These are phyloP conservation scores for Otus scops DNA, from an alignment of 2,797 vertebrate genomes.

Conservation along the genomic window DNA sequence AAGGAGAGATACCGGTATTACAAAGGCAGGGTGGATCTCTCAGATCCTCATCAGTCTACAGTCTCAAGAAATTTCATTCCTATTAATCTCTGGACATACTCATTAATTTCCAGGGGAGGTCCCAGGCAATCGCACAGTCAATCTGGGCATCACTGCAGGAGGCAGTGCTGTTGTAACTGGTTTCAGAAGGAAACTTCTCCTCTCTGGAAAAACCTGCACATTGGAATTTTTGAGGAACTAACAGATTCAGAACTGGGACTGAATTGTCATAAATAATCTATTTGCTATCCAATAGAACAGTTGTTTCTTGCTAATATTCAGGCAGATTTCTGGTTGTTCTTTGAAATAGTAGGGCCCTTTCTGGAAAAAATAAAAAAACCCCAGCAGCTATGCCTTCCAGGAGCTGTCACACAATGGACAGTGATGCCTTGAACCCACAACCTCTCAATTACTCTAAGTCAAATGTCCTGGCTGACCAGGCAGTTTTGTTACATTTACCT, in stretches of 20 bases:
- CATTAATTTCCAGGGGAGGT: not conserved
- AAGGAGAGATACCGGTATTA: not conserved
- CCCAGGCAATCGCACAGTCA: accelerated
- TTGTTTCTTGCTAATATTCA: not conserved
- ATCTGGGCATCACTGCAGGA: not conserved
- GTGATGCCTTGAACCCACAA: not conserved
- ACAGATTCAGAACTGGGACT: not conserved
- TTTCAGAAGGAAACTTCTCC: not conserved
- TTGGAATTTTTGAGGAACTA: not conserved
- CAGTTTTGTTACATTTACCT: not conserved
- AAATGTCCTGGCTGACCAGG: not conserved
- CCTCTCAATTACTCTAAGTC: not conserved
- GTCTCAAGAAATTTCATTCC: not conserved
- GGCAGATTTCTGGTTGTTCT: not conserved
- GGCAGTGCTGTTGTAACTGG: not conserved
- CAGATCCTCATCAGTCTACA: not conserved
- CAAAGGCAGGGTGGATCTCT: not conserved
- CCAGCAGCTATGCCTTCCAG: not conserved
- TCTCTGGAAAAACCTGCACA: not conserved
- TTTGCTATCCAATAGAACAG: not conserved
- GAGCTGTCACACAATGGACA: not conserved
- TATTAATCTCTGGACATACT: not conserved
- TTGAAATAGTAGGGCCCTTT: not conserved
- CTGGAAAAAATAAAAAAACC: not conserved
- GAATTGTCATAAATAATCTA: not conserved